A percentile compares a stretch with the other conserved stretches of the same genome.
phyloP scores from a whole-genome alignment of 2,113 vertebrate genomes.

The Todiramphus chloris region DNA sequence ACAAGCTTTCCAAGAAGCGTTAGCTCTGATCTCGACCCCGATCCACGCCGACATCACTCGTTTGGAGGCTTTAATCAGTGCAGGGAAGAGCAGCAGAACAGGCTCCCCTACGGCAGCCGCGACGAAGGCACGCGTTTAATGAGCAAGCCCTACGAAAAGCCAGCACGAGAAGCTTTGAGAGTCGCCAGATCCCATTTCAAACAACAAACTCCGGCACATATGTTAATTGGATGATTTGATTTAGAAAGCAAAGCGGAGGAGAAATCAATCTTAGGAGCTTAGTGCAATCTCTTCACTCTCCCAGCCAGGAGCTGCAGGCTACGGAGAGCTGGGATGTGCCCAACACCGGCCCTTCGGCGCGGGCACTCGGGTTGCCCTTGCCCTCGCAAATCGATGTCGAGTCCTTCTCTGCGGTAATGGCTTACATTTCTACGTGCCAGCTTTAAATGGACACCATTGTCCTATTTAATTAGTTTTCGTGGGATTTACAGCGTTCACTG shows the following conservation, averaged over 20 bases:
- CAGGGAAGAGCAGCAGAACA: not conserved
- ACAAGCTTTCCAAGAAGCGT: accelerated
- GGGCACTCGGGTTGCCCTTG: not conserved
- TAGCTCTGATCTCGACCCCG: accelerated
- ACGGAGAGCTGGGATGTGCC: not conserved
- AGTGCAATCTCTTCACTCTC: not conserved
- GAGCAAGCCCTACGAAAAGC: not conserved
- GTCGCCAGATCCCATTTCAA: not conserved
- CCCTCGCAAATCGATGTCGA: not conserved
- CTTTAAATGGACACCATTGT: slow-evolving; percentile 52
- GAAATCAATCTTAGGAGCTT: not conserved
- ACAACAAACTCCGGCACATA: not conserved
- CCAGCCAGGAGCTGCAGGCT: not conserved
- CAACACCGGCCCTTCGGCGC: accelerated
- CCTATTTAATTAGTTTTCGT: slow-evolving; percentile 53
- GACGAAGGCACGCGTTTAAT: accelerated
- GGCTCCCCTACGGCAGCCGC: not conserved
- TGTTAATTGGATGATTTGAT: slow-evolving; percentile 31
- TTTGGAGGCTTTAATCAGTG: not conserved
- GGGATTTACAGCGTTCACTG: not conserved
- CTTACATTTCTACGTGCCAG: slow-evolving; percentile 1
- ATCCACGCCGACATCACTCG: not conserved
- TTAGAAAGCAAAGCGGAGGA: not conserved
- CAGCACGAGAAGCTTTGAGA: not conserved
- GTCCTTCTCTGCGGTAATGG: not conserved